phyloP scores from a whole-genome alignment of 2,113 vertebrate genomes.

The Bubo bubo region DNA sequence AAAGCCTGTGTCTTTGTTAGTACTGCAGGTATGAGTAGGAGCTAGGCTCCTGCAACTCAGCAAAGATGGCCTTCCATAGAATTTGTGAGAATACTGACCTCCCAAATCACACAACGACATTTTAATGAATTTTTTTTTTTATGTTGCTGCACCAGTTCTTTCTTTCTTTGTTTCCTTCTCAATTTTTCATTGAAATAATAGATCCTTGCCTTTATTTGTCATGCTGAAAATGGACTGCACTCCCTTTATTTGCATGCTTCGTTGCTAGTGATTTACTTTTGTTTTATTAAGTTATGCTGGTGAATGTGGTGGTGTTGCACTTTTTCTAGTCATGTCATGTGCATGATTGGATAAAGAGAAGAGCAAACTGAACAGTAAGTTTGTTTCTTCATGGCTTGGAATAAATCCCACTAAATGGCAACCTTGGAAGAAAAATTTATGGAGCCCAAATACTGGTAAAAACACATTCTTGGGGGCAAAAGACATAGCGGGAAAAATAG shows the following conservation, averaged over 20 bases:
- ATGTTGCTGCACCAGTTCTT: conserved; percentile 58
- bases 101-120: neutral
- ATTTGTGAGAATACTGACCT: neutral
- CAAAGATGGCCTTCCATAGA: neutral
- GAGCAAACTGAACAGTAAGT: conserved; percentile 55
- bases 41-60: neutral
- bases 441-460: conserved; percentile 58
- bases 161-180: conserved; percentile 38
- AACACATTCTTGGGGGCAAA: neutral
- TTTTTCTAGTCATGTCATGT: neutral
- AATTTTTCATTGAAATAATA: conserved; percentile 24
- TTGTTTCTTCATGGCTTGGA: conserved; percentile 61
- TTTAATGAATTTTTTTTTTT: neutral
- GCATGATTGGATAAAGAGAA: conserved; percentile 56
- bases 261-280: conserved; percentile 48
- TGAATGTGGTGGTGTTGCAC: conserved; percentile 40
- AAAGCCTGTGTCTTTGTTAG: neutral
- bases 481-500: neutral
- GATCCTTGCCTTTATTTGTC: neutral
- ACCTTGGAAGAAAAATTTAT: conserved; percentile 60
- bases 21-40: neutral
- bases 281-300: conserved; percentile 54
- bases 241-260: conserved; percentile 67
- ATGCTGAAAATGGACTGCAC: conserved; percentile 30
- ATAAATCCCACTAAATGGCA: conserved; percentile 62